These are phyloP conservation scores for Lordiphosa andalusiaca DNA, from an alignment of 2,888 invertebrate genomes.

Conservation along the genomic window DNA sequence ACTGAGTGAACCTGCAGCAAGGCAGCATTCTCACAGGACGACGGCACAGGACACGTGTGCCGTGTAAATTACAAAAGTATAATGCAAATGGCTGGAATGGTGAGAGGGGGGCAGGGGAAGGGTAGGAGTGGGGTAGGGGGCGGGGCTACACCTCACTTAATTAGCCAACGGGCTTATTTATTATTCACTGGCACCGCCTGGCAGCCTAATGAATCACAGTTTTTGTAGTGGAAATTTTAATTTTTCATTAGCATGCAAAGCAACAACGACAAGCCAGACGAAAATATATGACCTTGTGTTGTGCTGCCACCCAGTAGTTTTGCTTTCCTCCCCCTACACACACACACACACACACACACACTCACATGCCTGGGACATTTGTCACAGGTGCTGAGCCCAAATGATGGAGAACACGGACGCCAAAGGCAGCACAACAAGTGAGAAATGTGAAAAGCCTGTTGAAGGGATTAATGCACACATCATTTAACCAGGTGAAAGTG, in stretches of 20 bases:
- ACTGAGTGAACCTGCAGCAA: slow-evolving; percentile 45
- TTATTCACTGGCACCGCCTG: slow-evolving; percentile 67
- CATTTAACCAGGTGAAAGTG: slow-evolving; percentile 59
- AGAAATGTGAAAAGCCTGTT: slow-evolving; percentile 59
- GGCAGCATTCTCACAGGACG: slow-evolving; percentile 52
- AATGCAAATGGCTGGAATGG: slow-evolving; percentile 35
- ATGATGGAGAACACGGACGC: slow-evolving; percentile 20
- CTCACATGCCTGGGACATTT: slow-evolving; percentile 47
- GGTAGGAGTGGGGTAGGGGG: slow-evolving; percentile 2
- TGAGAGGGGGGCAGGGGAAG: neutral
- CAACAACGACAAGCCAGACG: slow-evolving; percentile 45
- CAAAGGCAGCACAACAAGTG: slow-evolving; percentile 18
- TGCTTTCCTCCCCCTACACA: slow-evolving; percentile 5
- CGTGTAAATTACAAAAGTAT: slow-evolving; percentile 65
- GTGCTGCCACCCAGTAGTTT: slow-evolving; percentile 41
- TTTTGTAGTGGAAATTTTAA: slow-evolving; percentile 68
- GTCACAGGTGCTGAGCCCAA: slow-evolving; percentile 60
- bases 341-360: too few species aligned
- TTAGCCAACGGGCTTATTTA: slow-evolving; percentile 71
- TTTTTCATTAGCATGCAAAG: slow-evolving; percentile 70
- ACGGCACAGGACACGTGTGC: slow-evolving; percentile 47
- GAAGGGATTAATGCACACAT: slow-evolving; percentile 70
- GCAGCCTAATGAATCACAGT: slow-evolving; percentile 70
- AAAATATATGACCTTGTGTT: slow-evolving; percentile 66
- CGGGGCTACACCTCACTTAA: slow-evolving; percentile 56